Evolutionary conservation across 2,888 invertebrate species (phyloP).

Genomic region (Sympetrum striolatum): DNA sequence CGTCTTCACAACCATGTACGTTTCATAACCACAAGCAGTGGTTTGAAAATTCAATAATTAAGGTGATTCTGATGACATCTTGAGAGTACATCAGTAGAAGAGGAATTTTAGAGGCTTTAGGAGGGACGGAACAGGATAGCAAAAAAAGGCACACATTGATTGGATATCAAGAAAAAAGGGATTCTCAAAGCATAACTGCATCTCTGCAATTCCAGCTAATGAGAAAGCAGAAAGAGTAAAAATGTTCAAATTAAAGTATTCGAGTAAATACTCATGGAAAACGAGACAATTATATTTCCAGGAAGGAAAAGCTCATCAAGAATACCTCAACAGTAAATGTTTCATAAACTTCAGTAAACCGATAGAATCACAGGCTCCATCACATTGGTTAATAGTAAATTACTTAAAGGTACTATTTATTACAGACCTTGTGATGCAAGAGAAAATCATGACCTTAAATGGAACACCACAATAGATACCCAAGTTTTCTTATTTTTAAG

Average conservation of each 20-base stretch:
- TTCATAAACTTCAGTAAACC: neutral
- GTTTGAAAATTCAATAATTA: neutral
- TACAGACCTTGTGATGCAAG: no score
- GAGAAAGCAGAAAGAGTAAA: neutral
- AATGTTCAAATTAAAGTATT: neutral
- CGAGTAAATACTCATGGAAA: no score
- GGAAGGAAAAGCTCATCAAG: neutral
- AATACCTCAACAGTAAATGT: neutral
- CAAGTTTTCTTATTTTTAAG: no score
- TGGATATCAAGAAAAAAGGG: neutral
- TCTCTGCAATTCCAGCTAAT: neutral
- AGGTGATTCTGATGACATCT: neutral
- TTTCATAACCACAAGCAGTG: neutral
- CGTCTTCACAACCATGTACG: neutral
- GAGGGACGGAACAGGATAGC: conserved; percentile 26
- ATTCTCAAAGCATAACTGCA: neutral
- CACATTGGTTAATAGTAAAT: no score
- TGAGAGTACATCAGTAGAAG: neutral
- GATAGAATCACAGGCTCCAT: neutral
- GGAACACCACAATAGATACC: no score
- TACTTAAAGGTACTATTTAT: no score
- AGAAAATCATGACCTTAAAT: no score
- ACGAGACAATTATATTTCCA: neutral
- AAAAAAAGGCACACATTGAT: conserved; percentile 32
- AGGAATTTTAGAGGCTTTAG: neutral